Percentiles rank a stretch among this genome's conserved stretches.
These are phyloP conservation scores for Bellardia bayeri DNA, from an alignment of 2,888 invertebrate species.

Conservation along the genomic window DNA sequence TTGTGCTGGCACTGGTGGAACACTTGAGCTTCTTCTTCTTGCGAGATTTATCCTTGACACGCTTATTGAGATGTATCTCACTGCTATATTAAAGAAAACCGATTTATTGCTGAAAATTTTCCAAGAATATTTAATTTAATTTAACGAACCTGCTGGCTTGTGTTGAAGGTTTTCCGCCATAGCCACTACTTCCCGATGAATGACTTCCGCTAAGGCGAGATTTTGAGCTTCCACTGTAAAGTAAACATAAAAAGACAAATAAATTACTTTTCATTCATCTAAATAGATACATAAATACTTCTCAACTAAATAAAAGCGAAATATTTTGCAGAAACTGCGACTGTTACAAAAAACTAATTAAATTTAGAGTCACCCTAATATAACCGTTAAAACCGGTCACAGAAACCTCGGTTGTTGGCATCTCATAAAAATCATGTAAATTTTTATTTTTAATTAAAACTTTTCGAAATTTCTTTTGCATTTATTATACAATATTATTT, in stretches of 20 bases:
- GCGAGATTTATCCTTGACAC: conserved; percentile 82
- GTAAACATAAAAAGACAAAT: neutral
- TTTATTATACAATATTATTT: too few relatives aligned
- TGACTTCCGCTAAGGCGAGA: conserved; percentile 91
- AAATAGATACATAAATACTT: too few relatives aligned
- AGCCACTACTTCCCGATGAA: conserved; percentile 92
- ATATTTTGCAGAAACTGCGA: too few relatives aligned
- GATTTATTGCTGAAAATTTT: neutral
- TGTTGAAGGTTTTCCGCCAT: conserved; percentile 89
- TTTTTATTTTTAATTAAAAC: too few relatives aligned
- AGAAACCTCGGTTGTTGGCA: too few relatives aligned
- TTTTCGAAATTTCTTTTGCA: too few relatives aligned
- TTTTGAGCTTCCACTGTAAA: conserved; percentile 89
- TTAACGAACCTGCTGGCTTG: conserved; percentile 85
- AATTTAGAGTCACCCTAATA: too few relatives aligned
- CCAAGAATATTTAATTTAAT: neutral
- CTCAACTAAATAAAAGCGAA: too few relatives aligned
- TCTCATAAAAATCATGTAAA: too few relatives aligned
- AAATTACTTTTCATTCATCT: neutral
- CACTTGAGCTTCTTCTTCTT: conserved; percentile 82
- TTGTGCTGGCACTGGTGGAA: conserved; percentile 65
- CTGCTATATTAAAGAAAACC: conserved; percentile 68
- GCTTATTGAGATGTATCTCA: conserved; percentile 79
- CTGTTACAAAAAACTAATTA: too few relatives aligned
- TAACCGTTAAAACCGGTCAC: too few relatives aligned